Percentiles rank a stretch among this genome's conserved stretches.
phyloP scores from a whole-genome alignment of 2,888 invertebrate species.

The Drymonia ruficornis region DNA sequence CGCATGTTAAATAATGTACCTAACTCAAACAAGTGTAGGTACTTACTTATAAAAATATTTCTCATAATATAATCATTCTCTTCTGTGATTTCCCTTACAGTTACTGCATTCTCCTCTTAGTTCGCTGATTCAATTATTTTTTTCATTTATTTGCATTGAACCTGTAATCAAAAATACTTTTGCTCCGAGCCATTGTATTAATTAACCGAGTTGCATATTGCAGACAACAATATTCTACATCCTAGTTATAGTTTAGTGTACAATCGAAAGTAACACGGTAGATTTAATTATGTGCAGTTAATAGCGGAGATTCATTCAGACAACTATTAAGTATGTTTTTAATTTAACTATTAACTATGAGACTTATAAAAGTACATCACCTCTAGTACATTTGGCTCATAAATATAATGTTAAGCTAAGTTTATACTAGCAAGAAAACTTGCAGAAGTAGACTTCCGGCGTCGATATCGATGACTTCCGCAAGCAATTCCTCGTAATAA shows the following conservation, averaged over 20 bases:
- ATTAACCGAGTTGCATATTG: conserved; percentile 36
- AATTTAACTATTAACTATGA: too few species aligned
- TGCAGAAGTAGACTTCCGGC: too few species aligned
- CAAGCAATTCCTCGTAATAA: too few species aligned
- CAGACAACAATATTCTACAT: conserved; percentile 19
- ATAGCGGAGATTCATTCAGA: conserved; percentile 15
- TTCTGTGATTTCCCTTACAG: neutral
- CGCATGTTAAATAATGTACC: neutral
- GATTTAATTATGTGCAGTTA: neutral
- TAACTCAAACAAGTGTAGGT: neutral
- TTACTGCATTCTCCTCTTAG: neutral
- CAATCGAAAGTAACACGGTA: conserved; percentile 29
- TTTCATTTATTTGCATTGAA: neutral
- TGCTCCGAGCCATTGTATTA: conserved; percentile 11
- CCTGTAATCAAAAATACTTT: neutral
- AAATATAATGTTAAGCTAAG: too few species aligned
- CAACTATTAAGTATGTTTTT: conserved; percentile 4
- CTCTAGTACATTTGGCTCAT: too few species aligned
- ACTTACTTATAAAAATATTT: neutral
- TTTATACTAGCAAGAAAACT: too few species aligned
- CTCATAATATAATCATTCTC: neutral
- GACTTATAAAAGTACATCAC: too few species aligned
- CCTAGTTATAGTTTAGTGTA: conserved; percentile 25
- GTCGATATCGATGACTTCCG: too few species aligned
- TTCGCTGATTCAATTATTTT: neutral